Percentiles rank a stretch among this genome's conserved stretches.
phyloP scores from a whole-genome alignment of 2,113 vertebrate species.

The Budorcas taxicolor region DNA sequence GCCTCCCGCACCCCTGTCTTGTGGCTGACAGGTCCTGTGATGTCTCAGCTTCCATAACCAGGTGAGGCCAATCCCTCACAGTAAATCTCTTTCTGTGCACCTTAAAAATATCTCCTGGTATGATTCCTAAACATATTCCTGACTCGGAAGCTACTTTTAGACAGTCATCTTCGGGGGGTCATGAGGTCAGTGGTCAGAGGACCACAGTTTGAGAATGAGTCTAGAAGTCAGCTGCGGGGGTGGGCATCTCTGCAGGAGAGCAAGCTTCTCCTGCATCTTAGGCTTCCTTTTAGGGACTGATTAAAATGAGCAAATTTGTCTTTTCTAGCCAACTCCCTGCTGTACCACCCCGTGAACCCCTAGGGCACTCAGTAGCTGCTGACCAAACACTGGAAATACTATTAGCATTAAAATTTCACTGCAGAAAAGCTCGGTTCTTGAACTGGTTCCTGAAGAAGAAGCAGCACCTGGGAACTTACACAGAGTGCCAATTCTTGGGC shows the following conservation, averaged over 20 bases:
- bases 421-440: not conserved
- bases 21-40: rapidly evolving
- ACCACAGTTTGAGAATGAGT: not conserved
- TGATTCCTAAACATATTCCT: not conserved
- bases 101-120: not conserved
- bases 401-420: not conserved
- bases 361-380: not conserved
- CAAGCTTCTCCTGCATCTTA: not conserved
- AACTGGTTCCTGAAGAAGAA: not conserved
- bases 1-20: not conserved
- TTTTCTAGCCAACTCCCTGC: not conserved
- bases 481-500: not conserved
- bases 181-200: not conserved
- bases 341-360: not conserved
- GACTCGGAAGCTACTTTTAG: not conserved
- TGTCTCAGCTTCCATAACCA: not conserved
- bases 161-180: not conserved
- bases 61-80: not conserved
- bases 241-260: not conserved
- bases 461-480: not conserved
- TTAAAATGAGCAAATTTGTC: not conserved
- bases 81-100: not conserved
- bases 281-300: not conserved
- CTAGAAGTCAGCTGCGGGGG: too few species aligned
- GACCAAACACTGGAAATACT: not conserved